A percentile compares a stretch with the other conserved stretches of the same genome.
phyloP scores from a whole-genome alignment of 2,888 invertebrate species.

The Drosophila dives region DNA sequence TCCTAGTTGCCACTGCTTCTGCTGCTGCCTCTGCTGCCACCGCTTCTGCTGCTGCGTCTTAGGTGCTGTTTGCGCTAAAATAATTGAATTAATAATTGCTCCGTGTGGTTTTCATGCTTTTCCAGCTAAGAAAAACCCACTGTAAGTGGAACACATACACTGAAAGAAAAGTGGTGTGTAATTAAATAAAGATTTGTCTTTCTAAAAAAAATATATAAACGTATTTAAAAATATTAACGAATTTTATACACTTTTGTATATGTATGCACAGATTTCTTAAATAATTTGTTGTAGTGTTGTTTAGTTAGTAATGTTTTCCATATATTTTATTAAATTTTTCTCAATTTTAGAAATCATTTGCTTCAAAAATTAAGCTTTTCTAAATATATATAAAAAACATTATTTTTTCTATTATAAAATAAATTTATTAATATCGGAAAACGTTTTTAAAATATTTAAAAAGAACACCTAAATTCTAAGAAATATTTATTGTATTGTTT shows the following conservation, averaged over 20 bases:
- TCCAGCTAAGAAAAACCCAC: slow-evolving; percentile 76
- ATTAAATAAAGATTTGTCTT: background rate
- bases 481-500: background rate
- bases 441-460: background rate
- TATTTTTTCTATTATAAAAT: background rate
- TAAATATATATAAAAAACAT: background rate
- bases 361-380: background rate
- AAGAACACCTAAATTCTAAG: background rate
- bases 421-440: background rate
- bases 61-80: slow-evolving; percentile 83
- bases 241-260: background rate
- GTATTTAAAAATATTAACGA: background rate
- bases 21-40: slow-evolving; percentile 5
- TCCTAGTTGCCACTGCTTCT: slow-evolving; percentile 1
- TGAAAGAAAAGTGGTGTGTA: background rate
- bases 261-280: background rate
- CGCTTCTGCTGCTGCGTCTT: slow-evolving; percentile 51
- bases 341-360: background rate
- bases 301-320: background rate
- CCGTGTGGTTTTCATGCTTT: slow-evolving; percentile 84
- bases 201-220: background rate
- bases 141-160: slow-evolving; percentile 1
- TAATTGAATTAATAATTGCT: slow-evolving; percentile 84
- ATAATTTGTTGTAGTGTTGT: background rate
- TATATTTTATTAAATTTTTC: background rate